A percentile compares a stretch with the other conserved stretches of the same genome.
These are phyloP conservation scores for Pteropus alecto DNA, from an alignment of 2,113 vertebrate genomes.

Conservation along the genomic window DNA sequence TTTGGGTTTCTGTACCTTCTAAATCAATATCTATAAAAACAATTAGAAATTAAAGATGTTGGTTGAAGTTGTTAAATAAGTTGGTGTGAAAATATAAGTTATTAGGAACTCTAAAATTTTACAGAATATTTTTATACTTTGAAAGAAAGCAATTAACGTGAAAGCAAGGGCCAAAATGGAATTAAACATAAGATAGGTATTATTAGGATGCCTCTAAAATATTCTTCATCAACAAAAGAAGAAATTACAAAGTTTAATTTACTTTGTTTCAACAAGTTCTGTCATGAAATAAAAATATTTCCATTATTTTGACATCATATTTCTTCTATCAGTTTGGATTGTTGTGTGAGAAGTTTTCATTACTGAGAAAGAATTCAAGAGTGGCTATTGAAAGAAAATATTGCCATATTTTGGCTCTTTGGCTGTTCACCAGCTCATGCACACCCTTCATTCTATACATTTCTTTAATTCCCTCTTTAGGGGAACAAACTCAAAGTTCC, in stretches of 20 bases:
- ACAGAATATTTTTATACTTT: not conserved
- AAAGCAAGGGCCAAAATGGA: not conserved
- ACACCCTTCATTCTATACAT: not conserved
- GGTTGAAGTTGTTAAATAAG: not conserved
- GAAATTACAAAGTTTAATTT: not conserved
- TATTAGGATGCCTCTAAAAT: not conserved
- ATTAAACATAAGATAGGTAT: not conserved
- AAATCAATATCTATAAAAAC: not conserved
- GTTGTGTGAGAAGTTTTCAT: not conserved
- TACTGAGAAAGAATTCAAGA: not conserved
- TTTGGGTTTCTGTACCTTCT: not conserved
- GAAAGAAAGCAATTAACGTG: not conserved
- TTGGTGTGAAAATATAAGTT: not conserved
- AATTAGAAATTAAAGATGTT: constrained; percentile 42
- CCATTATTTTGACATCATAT: not conserved
- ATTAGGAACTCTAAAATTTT: not conserved
- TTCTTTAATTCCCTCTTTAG: not conserved
- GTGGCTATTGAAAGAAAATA: not conserved
- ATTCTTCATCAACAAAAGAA: not conserved
- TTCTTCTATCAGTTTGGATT: not conserved
- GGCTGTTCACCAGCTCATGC: fast-evolving
- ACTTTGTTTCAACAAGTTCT: not conserved
- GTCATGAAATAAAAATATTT: not conserved
- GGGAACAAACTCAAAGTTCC: not conserved
- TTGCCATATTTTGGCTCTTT: not conserved